Conservation (phyloP, 2,888 invertebrate genomes). For the Sphinx pinastri region DNA sequence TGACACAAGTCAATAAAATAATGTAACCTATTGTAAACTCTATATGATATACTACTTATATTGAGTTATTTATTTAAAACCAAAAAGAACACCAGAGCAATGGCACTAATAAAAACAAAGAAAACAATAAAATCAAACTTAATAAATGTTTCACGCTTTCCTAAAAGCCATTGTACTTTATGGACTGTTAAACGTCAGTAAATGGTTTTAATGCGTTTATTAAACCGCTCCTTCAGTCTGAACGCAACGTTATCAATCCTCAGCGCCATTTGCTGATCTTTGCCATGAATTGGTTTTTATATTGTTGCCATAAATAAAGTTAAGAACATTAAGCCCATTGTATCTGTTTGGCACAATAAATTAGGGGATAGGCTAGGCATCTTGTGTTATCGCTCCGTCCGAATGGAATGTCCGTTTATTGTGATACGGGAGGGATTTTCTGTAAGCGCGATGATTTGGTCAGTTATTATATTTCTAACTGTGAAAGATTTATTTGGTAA, state of each 20-base stretch:
- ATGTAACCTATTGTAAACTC: not conserved
- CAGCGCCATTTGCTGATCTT: slow-evolving; percentile 42
- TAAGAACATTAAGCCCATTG: slow-evolving; percentile 18
- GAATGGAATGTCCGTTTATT: slow-evolving; percentile 1
- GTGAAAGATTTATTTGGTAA: too few relatives aligned
- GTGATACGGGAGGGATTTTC: not conserved
- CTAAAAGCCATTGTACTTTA: slow-evolving; percentile 67
- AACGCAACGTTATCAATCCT: slow-evolving; percentile 45
- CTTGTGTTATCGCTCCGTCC: slow-evolving; percentile 9
- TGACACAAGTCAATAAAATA: slow-evolving; percentile 33
- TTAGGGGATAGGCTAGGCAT: slow-evolving; percentile 16
- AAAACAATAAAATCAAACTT: slow-evolving; percentile 48
- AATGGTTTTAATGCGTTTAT: slow-evolving; percentile 71
- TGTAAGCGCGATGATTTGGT: not conserved
- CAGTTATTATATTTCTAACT: too few relatives aligned
- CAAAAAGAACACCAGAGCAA: too few relatives aligned
- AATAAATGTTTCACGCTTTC: slow-evolving; percentile 51
- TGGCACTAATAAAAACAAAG: slow-evolving; percentile 47
- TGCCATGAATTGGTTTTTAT: slow-evolving; percentile 33
- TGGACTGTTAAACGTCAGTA: slow-evolving; percentile 70
- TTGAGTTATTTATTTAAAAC: too few relatives aligned
- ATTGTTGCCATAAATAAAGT: slow-evolving; percentile 25
- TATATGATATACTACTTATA: too few relatives aligned
- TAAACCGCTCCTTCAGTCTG: slow-evolving; percentile 43
- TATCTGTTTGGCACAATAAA: slow-evolving; percentile 15